A percentile compares a stretch with the other conserved stretches of the same genome.
Conservation (phyloP, 2,797 vertebrate genomes). For the Chiroxiphia lanceolata region DNA sequence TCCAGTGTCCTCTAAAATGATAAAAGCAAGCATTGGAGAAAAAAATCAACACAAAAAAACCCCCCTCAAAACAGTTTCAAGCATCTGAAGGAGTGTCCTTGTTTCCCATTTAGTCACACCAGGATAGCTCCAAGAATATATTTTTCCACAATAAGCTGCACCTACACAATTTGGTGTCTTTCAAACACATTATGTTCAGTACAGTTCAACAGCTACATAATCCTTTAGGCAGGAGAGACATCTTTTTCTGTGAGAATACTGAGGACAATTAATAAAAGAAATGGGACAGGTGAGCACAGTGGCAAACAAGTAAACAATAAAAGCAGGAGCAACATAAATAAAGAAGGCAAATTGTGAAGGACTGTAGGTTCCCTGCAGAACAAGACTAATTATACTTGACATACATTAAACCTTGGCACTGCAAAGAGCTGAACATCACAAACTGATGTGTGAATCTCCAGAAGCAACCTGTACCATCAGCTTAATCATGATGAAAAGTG, state of each 20-base stretch:
- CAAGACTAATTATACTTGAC: background rate
- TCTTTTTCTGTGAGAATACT: background rate
- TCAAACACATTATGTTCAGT: background rate
- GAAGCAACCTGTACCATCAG: background rate
- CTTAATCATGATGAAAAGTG: background rate
- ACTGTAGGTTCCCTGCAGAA: background rate
- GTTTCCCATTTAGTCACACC: background rate
- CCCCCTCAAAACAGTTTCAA: background rate
- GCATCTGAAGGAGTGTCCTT: background rate
- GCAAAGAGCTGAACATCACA: background rate
- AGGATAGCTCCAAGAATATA: background rate
- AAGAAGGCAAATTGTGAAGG: background rate
- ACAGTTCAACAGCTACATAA: background rate
- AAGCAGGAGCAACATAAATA: background rate
- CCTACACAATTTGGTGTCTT: background rate
- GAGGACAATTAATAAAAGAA: background rate
- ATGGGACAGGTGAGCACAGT: background rate
- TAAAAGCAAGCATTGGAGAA: fast-evolving
- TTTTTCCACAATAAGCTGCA: background rate
- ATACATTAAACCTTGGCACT: background rate
- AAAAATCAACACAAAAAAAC: background rate
- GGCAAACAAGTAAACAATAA: background rate
- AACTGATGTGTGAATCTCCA: background rate
- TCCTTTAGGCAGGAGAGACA: background rate
- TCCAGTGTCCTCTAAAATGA: background rate